These are phyloP conservation scores for Clamator glandarius DNA, from an alignment of 2,797 vertebrate genomes.

Conservation along the genomic window DNA sequence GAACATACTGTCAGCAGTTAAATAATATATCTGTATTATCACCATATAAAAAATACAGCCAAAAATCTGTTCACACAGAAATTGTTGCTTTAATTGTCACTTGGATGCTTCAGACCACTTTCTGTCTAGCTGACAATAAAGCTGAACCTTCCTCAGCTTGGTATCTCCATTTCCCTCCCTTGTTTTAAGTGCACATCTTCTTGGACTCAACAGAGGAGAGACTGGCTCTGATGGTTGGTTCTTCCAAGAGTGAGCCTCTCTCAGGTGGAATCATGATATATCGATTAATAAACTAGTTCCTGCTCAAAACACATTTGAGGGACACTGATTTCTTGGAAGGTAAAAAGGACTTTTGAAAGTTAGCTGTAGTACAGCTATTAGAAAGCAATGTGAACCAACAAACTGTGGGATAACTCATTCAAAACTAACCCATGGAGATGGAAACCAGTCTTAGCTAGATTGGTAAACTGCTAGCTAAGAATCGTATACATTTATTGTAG, in stretches of 20 bases:
- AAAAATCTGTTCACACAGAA: background rate
- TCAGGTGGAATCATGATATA: background rate
- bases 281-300: background rate
- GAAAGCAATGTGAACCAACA: background rate
- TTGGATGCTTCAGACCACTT: background rate
- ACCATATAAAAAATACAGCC: constrained; percentile 28
- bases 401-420: background rate
- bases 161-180: background rate
- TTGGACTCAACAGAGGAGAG: background rate
- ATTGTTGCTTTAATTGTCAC: background rate
- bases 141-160: background rate
- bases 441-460: background rate
- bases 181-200: background rate
- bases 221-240: background rate
- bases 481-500: background rate
- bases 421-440: background rate
- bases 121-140: background rate
- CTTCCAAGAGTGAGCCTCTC: background rate
- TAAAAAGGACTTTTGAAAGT: background rate
- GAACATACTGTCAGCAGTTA: constrained; percentile 37
- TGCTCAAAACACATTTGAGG: background rate
- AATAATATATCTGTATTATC: constrained; percentile 27
- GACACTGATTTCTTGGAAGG: background rate
- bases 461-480: background rate
- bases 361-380: background rate